Conservation (phyloP, 2,113 vertebrate species). For the Tetrao urogallus region DNA sequence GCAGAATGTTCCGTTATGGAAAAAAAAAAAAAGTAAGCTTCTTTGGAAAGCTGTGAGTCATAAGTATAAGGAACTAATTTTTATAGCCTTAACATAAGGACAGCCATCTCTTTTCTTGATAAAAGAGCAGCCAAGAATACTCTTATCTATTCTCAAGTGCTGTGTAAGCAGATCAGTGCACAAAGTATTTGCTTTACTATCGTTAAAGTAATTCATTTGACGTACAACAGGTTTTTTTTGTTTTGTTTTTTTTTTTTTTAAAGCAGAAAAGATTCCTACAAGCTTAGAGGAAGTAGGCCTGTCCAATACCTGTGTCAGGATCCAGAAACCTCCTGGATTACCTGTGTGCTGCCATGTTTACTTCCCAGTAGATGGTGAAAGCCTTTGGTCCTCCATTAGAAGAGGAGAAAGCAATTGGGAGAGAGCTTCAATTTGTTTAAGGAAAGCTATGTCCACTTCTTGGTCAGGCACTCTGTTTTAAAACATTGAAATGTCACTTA, state of each 20-base stretch:
- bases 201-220: not conserved
- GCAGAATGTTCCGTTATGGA: not conserved
- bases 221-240: not conserved
- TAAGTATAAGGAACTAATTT: conserved; percentile 24
- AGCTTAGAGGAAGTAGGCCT: not conserved
- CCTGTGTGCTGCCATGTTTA: not conserved
- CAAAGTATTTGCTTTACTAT: conserved; percentile 9
- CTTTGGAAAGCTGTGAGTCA: conserved; percentile 37
- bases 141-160: not conserved
- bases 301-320: not conserved
- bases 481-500: accelerated
- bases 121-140: not conserved
- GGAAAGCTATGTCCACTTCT: not conserved
- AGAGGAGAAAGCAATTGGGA: not conserved
- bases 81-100: not conserved
- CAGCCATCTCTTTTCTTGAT: conserved; percentile 29
- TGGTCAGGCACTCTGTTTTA: not conserved
- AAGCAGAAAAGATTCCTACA: not conserved
- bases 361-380: not conserved
- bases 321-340: not conserved
- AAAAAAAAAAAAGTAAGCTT: not conserved
- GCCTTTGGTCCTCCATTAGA: not conserved
- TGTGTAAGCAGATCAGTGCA: not conserved
- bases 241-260: not conserved
- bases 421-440: not conserved